phyloP scores from a whole-genome alignment of 2,113 vertebrate species.

The Peromyscus maniculatus region DNA sequence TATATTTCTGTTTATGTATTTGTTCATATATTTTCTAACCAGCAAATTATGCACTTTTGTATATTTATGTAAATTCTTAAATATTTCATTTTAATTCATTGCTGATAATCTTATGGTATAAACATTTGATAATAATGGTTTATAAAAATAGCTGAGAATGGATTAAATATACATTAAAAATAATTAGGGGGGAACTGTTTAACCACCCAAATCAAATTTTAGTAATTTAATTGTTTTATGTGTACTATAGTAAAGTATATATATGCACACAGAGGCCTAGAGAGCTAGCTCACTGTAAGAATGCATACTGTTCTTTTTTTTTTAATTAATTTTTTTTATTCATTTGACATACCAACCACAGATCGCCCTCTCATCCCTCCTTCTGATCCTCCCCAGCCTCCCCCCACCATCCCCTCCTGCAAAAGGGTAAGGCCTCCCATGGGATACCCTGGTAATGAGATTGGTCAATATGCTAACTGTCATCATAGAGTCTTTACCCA shows the following conservation, averaged over 20 bases:
- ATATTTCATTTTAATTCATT: slow-evolving; percentile 51
- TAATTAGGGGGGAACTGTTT: slow-evolving; percentile 60
- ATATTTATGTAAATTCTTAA: background rate
- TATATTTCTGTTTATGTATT: background rate
- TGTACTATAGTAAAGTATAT: slow-evolving; percentile 53
- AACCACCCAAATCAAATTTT: slow-evolving; percentile 52
- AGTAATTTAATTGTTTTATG: slow-evolving; percentile 8
- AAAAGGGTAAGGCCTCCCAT: too few species aligned
- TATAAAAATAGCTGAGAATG: slow-evolving; percentile 79
- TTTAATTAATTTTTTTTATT: too few species aligned
- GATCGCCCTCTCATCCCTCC: too few species aligned
- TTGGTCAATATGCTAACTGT: too few species aligned
- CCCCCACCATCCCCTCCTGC: too few species aligned
- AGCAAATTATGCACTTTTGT: slow-evolving; percentile 40
- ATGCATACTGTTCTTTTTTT: background rate
- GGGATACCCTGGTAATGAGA: too few species aligned
- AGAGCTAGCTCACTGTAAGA: background rate
- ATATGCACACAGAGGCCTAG: too few species aligned
- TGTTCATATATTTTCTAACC: background rate
- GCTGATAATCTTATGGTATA: slow-evolving; percentile 61
- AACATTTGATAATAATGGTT: slow-evolving; percentile 63
- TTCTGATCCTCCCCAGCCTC: too few species aligned
- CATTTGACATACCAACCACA: too few species aligned
- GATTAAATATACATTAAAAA: slow-evolving; percentile 84
- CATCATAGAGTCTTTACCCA: too few species aligned